Percentiles rank a stretch among this genome's conserved stretches.
phyloP scores from a whole-genome alignment of 2,113 vertebrate genomes.

The Camelus dromedarius region DNA sequence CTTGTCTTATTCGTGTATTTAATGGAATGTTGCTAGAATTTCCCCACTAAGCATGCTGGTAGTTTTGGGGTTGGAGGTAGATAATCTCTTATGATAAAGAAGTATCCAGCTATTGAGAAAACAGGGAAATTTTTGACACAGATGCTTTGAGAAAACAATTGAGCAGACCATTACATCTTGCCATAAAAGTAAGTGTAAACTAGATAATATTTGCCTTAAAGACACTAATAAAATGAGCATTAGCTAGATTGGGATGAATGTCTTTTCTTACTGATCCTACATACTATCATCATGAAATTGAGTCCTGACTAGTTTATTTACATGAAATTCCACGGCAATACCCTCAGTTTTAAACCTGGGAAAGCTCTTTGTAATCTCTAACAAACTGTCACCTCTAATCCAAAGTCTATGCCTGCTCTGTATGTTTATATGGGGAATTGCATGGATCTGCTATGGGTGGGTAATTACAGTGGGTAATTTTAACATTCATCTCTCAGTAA shows the following conservation, averaged over 20 bases:
- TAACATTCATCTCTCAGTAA: slow-evolving; percentile 7
- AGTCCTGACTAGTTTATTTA: neutral
- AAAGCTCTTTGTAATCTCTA: neutral
- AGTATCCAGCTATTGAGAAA: neutral
- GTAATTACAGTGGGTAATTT: neutral
- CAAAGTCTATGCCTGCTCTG: neutral
- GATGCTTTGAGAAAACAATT: neutral
- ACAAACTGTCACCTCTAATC: neutral
- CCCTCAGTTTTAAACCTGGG: neutral
- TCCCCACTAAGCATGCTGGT: neutral
- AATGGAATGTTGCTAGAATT: neutral
- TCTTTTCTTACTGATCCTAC: neutral
- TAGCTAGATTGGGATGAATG: neutral
- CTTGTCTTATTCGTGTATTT: neutral
- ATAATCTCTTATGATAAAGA: neutral
- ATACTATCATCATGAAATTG: neutral
- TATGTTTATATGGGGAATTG: neutral
- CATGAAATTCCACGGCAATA: neutral
- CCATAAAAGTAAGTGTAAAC: neutral
- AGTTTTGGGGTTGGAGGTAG: neutral
- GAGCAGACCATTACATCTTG: neutral
- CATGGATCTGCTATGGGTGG: neutral
- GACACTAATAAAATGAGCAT: neutral
- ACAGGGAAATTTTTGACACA: neutral
- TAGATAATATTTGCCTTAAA: neutral